Percentiles rank a stretch among this genome's conserved stretches.
Evolutionary conservation across 2,888 invertebrate species (phyloP).

Genomic region (Drosophila putrida): DNA sequence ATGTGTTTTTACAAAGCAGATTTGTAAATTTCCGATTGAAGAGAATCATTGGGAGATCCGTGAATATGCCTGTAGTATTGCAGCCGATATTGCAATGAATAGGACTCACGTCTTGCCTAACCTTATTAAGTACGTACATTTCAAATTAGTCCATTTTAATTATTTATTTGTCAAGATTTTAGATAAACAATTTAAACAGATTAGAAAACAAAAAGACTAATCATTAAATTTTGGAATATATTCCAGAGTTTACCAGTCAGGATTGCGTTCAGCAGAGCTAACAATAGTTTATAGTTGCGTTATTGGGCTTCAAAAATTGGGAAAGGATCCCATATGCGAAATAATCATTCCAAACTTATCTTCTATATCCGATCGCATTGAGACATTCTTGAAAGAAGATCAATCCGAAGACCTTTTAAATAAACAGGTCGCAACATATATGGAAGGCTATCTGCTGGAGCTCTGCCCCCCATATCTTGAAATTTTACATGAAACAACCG

Average conservation of each 20-base stretch:
- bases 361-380: constrained; percentile 34
- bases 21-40: background rate
- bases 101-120: constrained; percentile 31
- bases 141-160: no score
- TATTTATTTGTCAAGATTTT: no score
- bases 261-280: constrained; percentile 15
- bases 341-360: constrained; percentile 38
- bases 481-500: constrained; percentile 7
- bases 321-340: constrained; percentile 22
- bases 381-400: constrained; percentile 19
- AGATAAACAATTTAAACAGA: no score
- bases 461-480: constrained; percentile 39
- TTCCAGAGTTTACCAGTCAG: constrained; percentile 39
- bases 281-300: constrained; percentile 51
- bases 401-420: background rate
- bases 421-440: constrained; percentile 19
- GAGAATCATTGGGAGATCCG: constrained; percentile 53
- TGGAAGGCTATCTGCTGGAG: constrained; percentile 47
- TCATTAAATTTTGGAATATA: background rate
- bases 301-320: constrained; percentile 53
- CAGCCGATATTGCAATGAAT: constrained; percentile 25
- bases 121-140: constrained; percentile 33
- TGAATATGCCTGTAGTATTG: constrained; percentile 38
- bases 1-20: constrained; percentile 31
- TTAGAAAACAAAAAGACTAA: no score